These are phyloP conservation scores for Alectura lathami DNA, from an alignment of 2,113 vertebrate genomes.

Conservation along the genomic window DNA sequence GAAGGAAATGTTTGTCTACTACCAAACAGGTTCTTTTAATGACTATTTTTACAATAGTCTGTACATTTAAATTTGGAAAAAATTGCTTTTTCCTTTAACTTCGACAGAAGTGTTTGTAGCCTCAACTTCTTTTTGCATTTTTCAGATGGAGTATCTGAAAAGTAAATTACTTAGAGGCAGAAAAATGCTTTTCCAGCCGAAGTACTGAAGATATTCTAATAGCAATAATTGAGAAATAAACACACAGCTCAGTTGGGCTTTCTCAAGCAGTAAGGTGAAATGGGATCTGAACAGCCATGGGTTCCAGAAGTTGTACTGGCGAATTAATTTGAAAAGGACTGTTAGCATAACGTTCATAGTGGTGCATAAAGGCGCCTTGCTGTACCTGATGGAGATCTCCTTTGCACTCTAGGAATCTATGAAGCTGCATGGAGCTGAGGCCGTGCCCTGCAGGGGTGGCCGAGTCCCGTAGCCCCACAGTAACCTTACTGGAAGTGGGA, in stretches of 20 bases:
- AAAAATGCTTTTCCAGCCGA: not conserved
- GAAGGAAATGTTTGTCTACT: not conserved
- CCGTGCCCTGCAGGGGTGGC: not conserved
- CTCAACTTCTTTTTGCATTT: not conserved
- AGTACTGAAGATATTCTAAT: not conserved
- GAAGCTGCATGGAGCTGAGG: not conserved
- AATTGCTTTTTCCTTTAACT: not conserved
- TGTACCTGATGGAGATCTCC: not conserved
- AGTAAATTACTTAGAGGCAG: not conserved
- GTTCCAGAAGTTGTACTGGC: not conserved
- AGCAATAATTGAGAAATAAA: not conserved
- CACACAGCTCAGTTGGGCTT: not conserved
- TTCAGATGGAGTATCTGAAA: not conserved
- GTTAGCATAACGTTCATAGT: not conserved
- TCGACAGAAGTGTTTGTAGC: not conserved
- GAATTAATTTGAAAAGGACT: not conserved
- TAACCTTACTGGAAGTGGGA: not conserved
- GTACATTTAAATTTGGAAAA: not conserved
- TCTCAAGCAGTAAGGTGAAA: not conserved
- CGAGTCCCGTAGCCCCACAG: not conserved
- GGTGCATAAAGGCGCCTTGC: not conserved
- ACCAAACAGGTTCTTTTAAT: not conserved
- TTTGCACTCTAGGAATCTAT: not conserved
- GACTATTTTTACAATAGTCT: not conserved
- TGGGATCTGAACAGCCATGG: fast-evolving